These are phyloP conservation scores for Cyrtonyx montezumae DNA, from an alignment of 2,113 vertebrate genomes.

Conservation along the genomic window DNA sequence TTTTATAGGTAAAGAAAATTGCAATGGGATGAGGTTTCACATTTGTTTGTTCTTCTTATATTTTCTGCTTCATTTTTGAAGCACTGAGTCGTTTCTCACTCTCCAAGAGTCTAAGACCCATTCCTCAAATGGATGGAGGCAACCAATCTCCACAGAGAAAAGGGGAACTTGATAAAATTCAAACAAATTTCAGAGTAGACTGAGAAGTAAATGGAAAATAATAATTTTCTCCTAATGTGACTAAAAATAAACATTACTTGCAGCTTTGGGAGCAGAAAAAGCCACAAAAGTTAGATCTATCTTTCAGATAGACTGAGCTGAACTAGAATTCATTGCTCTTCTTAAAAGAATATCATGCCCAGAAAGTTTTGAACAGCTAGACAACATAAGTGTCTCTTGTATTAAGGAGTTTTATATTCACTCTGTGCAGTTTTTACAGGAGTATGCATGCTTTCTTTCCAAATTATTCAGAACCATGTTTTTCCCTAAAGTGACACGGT, in stretches of 20 bases:
- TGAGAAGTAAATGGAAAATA: neutral
- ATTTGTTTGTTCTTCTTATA: constrained; percentile 19
- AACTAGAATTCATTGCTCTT: neutral
- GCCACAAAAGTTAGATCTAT: fast-evolving
- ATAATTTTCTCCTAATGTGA: neutral
- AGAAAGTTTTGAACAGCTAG: neutral
- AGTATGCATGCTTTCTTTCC: constrained; percentile 15
- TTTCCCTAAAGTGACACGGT: neutral
- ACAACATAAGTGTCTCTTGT: neutral
- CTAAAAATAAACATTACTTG: neutral
- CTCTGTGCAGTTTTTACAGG: neutral
- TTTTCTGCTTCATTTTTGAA: constrained; percentile 37
- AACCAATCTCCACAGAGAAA: neutral
- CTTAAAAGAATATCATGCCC: neutral
- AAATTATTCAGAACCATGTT: neutral
- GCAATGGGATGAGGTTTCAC: neutral
- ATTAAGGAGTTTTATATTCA: neutral
- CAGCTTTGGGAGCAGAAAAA: neutral
- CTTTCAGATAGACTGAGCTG: neutral
- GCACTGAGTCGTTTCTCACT: neutral
- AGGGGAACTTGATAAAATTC: neutral
- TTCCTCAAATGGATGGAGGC: neutral
- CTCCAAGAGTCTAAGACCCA: neutral
- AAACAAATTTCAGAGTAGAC: neutral
- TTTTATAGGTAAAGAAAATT: constrained; percentile 44